Evolutionary conservation across 1,140 invertebrate species (phyloP), one percentile per base, ranked within the genome.

Genomic region (Helicoverpa zea): DNA sequence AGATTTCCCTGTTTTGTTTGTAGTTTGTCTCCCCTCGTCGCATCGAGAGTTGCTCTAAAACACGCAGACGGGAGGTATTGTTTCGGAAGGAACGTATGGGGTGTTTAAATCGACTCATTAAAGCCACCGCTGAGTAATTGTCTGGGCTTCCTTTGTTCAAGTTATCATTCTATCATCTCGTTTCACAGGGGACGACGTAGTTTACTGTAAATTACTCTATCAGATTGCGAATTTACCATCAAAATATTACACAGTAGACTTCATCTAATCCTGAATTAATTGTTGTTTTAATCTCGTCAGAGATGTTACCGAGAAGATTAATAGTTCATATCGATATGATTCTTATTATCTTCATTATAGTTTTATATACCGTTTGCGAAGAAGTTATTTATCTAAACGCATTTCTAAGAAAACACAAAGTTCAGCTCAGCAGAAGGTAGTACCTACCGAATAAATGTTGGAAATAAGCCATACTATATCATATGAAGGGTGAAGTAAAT

Each of bases 1-100:
- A 90, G 88, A 86, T 91, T 91, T 90, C 86, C 89, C 86, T 88
- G 90, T 94, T 92, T 90, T 90, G 91, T 93, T 89, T 88, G 87
- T 89, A 90, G 87, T 88, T 85, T 88, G 87, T 89, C 87, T 90
- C 91, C 91, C 92, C 91, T 92, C 88, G 83, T 85, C 83, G 80
- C 86, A 87, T 89, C 83, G 87, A 89, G 87, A 87, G 88, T 84
- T 90, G 70, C 59, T 81, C 72, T 86, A 83, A 84, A 87, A 84
- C 72, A 84, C 79, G 81, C 84, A 86, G 76, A 75, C 81, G 83
- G 81, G 85, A 81, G 84, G 83, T 81, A 91, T 93, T 92, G 91
- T 90, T 79, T 89, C 81, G 87, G 83, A 84, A 88, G 86, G 75
- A 84, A 85, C 84, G 77, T 87, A 83, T 84, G 82, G 86, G 83